Evolutionary conservation across 2,888 invertebrate species (phyloP), one percentile per base, ranked within the genome.

Genomic region (Labia minor): DNA sequence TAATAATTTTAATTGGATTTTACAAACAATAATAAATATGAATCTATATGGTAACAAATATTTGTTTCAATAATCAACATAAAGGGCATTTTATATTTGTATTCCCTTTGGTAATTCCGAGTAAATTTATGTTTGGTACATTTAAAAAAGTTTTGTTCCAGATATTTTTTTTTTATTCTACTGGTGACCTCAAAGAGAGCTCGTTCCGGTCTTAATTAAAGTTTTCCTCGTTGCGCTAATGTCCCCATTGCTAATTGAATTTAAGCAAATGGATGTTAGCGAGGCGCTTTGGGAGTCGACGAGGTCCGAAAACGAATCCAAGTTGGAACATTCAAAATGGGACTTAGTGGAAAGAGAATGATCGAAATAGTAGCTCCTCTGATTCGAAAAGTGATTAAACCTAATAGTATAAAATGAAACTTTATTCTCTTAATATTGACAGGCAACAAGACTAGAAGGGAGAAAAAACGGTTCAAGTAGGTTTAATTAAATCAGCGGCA

Each of bases 151-250:
- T 49, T 49, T 11, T 14, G 14, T 14, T 14, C n/a, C n/a, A 49
- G 14, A 49, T 16, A 49, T 49, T 49, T 49, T 49, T 33, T 49
- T 49, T 49, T 49, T 49, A n/a, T 11, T 49, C 14, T 14, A 3
- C n/a, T 49, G 14, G 49, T 49, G 49, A 49, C 49, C 49, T 14
- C 49, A 49, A 49, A n/a, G 49, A 11, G 49, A 49, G n/a, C 14
- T 49, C 49, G 49, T 49, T 49, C 14, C n/a, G 49, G 49, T 49
- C 49, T 49, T 49, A 49, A 49, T 49, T 49, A 49, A 49, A 49
- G 49, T 49, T 49, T 49, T 49, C 49, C 49, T 49, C 49, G 49
- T 49, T 49, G 49, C 49, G 49, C 49, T 49, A 49, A 49, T 49
- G 49, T 16, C 49, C 49, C 49, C 49, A 14, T 49, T 49, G 49